Evolutionary conservation across 2,797 vertebrate species (phyloP), one percentile per base, ranked within the genome.

Genomic region (Odontamblyopus lacepedii): DNA sequence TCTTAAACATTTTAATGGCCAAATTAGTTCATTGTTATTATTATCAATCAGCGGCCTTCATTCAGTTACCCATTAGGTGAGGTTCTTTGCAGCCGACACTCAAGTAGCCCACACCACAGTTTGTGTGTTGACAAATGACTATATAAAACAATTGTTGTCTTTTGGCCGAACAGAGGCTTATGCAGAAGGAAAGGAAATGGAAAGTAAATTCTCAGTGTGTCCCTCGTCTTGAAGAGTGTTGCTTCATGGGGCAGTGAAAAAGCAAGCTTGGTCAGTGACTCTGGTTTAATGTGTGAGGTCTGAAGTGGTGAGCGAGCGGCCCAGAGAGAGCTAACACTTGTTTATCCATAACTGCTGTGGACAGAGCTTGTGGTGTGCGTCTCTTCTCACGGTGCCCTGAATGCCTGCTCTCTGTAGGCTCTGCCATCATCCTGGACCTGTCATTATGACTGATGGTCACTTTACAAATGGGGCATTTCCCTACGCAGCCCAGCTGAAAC

Each of bases 211-310:
- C 50, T n/a, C 44, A 27, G 23, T 27, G 63, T 0, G n/a, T 64
- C 15, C 35, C 32, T 63, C n/a, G 38, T 15, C 9, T 13, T 67
- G 27, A 55, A 55, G 30, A 56, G 29, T 56, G 60, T 62, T 60
- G 27, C 30, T 51, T 48, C 60, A 16, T 67, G 50, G 4, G 29
- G 50, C 8, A 65, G 70, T 53, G 67, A 27, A 55, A 70, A 55
- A 44, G 67, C 29, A 2, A 48, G 29, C 50, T 23, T 35, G 76
- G 77, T 67, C 27, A 16, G 57, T 16, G 38, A 71, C 78, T 71
- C 59, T 11, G 30, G 69, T 63, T 79, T 75, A 23, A 78, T 85
- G 84, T 82, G 93, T 92, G 91, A 86, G 91, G 92, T 93, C 93
- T 91, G 82, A 88, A 87, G 89, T 84, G 87, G 84, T 78, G 83